Base-by-base conservation (phyloP, 2,113 vertebrate species). In the Globicephala melas region DNA sequence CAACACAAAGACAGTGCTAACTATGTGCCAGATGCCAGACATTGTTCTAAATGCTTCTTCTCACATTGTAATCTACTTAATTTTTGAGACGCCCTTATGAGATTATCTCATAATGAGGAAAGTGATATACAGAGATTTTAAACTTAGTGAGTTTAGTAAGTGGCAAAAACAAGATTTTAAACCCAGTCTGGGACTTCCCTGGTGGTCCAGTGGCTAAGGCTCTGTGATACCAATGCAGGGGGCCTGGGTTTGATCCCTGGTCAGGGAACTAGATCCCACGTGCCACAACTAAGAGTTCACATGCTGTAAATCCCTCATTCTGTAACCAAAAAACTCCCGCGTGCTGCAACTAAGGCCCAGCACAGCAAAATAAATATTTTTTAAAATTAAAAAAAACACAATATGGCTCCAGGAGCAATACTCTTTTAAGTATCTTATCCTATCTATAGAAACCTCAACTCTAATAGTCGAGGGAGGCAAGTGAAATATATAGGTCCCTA, bases 11-110 rank as follows among this genome's bases (percentile, higher is more conserved):
- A n/a, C 38, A 67, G 28, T 55, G 25, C 28, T 50, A 79, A 60
- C 41, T 85, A 28, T 85, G 33, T 91, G 65, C 58, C 80, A 94
- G 21, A 17, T 0, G 2, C 17, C 55, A 58, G 17, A 13, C 31
- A 93, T 90, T 70, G 55, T 79, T 85, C 21, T 89, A 84, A 93
- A 90, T 84, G 70, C 26, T 70, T 17, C 41, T 90, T 90, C 91
- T 74, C 65, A 50, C 71, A 41, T 80, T 91, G 63, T 85, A 90
- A 79, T 79, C 44, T 60, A 83, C 23, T 88, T 67, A 44, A 85
- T 63, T 85, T 87, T 93, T 31, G 53, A 79, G 84, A 79, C 28
- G 84, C 55, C 12, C n/a, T 41, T 94, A 15, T 67, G 71, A 85
- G 53, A 26, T 90, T 36, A 83, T 68, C 65, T 60, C 81, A 74